Evolutionary conservation across 2,888 invertebrate genomes (phyloP).

Genomic region (Mythimna loreyi): DNA sequence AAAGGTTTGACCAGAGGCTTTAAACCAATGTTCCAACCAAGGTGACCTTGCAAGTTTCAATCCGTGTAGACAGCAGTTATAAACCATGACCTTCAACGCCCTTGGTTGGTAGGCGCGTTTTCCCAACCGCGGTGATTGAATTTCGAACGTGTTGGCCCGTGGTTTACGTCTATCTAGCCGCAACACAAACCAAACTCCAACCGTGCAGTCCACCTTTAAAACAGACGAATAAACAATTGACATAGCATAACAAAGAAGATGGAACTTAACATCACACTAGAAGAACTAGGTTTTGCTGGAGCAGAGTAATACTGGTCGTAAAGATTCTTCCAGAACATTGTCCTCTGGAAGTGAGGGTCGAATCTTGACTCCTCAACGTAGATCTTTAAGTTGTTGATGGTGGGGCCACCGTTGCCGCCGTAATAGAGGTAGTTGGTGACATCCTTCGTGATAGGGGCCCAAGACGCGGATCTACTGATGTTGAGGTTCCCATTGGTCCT

Average conservation of each 20-base stretch:
- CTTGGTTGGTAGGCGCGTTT: too few relatives aligned
- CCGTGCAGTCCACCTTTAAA: too few relatives aligned
- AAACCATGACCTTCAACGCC: too few relatives aligned
- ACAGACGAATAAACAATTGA: conserved; percentile 63
- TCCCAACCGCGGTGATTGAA: too few relatives aligned
- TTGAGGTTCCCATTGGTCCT: conserved; percentile 24
- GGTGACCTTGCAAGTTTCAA: too few relatives aligned
- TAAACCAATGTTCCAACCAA: too few relatives aligned
- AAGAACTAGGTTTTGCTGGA: conserved; percentile 67
- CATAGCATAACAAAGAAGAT: conserved; percentile 63
- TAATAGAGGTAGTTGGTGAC: conserved; percentile 68
- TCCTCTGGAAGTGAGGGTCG: conserved; percentile 73
- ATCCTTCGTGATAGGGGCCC: conserved; percentile 66
- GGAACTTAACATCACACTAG: conserved; percentile 55
- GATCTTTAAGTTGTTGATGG: conserved; percentile 34
- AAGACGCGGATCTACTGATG: conserved; percentile 19
- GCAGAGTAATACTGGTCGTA: conserved; percentile 71
- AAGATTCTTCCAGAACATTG: conserved; percentile 73
- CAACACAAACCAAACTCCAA: too few relatives aligned
- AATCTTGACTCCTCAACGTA: conserved; percentile 61
- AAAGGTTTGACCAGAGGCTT: too few relatives aligned
- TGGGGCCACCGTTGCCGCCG: conserved; percentile 62
- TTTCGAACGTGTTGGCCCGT: too few relatives aligned
- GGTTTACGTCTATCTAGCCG: too few relatives aligned
- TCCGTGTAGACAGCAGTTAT: too few relatives aligned